phyloP scores from a whole-genome alignment of 2,113 vertebrate genomes.

The Catharus fuscescens region DNA sequence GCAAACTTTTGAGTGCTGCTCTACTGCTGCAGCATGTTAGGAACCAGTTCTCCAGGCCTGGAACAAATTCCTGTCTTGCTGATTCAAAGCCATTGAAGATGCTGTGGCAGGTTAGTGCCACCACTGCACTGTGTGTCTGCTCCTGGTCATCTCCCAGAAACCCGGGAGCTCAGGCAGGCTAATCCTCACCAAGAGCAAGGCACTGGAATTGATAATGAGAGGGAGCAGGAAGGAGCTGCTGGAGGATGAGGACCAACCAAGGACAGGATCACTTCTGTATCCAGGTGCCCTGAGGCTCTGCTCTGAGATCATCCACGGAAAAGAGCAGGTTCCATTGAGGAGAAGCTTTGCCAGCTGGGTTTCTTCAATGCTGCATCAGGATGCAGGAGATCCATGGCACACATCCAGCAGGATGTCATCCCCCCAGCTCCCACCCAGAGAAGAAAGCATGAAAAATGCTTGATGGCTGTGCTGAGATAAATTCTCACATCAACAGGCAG shows the following conservation, averaged over 20 bases:
- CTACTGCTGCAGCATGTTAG: background rate
- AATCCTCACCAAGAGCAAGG: background rate
- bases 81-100: background rate
- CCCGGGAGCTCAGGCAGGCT: background rate
- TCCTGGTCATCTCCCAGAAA: background rate
- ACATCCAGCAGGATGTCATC: background rate
- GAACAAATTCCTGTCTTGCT: accelerated
- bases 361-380: accelerated
- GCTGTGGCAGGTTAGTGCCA: background rate
- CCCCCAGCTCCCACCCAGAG: background rate
- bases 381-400: background rate
- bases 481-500: background rate
- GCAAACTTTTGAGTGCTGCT: background rate
- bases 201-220: background rate
- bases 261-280: background rate
- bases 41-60: background rate
- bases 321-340: background rate
- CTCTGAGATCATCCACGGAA: background rate
- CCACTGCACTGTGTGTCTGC: background rate
- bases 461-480: background rate
- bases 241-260: background rate
- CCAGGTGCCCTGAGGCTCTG: background rate
- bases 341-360: background rate
- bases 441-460: background rate
- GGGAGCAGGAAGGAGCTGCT: background rate